phyloP scores from a whole-genome alignment of 2,113 vertebrate genomes.

The Leucopsar rothschildi region DNA sequence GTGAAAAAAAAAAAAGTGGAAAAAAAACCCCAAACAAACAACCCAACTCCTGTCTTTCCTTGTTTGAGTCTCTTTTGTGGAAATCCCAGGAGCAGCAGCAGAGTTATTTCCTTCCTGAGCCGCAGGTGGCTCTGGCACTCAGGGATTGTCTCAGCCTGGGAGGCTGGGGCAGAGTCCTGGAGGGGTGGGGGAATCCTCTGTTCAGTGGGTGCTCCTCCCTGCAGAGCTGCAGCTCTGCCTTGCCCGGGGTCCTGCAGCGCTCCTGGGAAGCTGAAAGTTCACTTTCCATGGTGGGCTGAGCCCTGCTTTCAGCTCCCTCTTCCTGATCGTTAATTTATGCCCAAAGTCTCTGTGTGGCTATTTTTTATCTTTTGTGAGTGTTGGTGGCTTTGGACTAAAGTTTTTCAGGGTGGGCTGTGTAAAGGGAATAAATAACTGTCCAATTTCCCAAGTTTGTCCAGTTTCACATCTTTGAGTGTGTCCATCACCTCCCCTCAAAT shows the following conservation, averaged over 20 bases:
- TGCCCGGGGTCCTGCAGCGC: background rate
- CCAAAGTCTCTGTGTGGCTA: background rate
- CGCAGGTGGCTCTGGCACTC: background rate
- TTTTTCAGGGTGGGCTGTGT: background rate
- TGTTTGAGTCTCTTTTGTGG: background rate
- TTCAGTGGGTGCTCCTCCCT: background rate
- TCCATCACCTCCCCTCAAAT: background rate
- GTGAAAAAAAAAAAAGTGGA: rapidly evolving
- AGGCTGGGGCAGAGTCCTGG: background rate
- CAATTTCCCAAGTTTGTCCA: background rate
- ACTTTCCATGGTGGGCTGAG: background rate
- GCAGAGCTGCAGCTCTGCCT: background rate
- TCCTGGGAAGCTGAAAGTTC: background rate
- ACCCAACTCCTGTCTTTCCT: background rate
- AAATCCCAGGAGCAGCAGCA: background rate
- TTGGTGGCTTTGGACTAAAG: background rate
- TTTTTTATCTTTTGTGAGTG: background rate
- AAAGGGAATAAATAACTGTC: background rate
- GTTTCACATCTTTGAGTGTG: background rate
- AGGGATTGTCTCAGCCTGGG: background rate
- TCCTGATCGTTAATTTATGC: background rate
- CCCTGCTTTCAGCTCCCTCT: background rate
- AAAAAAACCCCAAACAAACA: too few relatives aligned
- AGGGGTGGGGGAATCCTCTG: background rate
- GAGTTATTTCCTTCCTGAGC: background rate